Percentiles rank a stretch among this genome's conserved stretches.
phyloP scores from a whole-genome alignment of 2,888 invertebrate genomes.

The Trissoscelio sp. region DNA sequence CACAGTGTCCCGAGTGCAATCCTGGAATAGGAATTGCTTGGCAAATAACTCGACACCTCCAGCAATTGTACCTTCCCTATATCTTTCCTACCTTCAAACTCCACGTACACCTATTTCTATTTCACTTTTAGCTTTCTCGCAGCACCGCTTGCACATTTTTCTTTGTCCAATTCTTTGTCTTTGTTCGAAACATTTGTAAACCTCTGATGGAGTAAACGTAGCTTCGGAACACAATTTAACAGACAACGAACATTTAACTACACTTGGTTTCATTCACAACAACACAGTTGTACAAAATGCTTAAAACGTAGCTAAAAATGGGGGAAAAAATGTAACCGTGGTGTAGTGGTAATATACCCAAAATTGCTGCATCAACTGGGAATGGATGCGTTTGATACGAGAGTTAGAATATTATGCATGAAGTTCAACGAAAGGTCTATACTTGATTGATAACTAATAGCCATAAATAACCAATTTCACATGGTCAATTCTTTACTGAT shows the following conservation, averaged over 20 bases:
- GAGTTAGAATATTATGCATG: no score
- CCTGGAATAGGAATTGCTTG: constrained; percentile 73
- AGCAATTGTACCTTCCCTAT: constrained; percentile 55
- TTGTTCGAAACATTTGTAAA: constrained; percentile 15
- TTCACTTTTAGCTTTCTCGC: constrained; percentile 6
- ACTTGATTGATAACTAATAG: constrained; percentile 23
- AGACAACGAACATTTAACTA: constrained; percentile 4
- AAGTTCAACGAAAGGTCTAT: no score
- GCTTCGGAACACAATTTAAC: not conserved
- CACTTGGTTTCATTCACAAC: no score
- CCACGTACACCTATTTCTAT: constrained; percentile 40
- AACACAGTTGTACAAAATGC: no score
- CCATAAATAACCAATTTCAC: constrained; percentile 40
- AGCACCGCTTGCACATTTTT: not conserved
- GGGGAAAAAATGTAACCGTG: no score
- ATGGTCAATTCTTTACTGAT: constrained; percentile 7
- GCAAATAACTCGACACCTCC: constrained; percentile 73
- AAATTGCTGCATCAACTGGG: no score
- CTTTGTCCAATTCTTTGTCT: constrained; percentile 18
- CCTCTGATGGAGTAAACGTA: constrained; percentile 9
- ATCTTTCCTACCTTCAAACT: constrained; percentile 41
- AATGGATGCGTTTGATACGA: no score
- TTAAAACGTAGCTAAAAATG: no score
- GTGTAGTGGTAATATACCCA: no score
- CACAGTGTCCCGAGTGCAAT: constrained; percentile 71